These are phyloP conservation scores for Hoplostethus mediterraneus DNA, from an alignment of 2,797 vertebrate genomes.

Conservation along the genomic window DNA sequence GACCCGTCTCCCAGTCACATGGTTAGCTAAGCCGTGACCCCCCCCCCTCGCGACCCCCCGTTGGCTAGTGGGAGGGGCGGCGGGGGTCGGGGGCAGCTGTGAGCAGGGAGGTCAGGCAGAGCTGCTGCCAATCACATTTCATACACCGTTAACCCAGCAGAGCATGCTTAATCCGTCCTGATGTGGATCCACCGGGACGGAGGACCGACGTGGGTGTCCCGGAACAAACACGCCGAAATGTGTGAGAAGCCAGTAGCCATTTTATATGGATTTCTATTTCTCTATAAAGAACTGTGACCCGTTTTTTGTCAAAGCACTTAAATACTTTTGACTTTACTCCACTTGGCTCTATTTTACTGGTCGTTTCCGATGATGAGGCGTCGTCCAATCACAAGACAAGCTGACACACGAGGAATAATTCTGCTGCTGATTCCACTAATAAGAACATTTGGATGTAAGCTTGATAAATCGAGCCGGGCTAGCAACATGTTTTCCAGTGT, in stretches of 20 bases:
- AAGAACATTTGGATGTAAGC: too few relatives aligned
- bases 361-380: background rate
- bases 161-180: slow-evolving; percentile 60
- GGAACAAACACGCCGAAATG: slow-evolving; percentile 4
- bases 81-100: slow-evolving; percentile 49
- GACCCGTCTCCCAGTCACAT: slow-evolving; percentile 75
- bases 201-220: slow-evolving; percentile 5
- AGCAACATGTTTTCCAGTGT: too few relatives aligned
- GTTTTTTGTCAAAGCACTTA: slow-evolving; percentile 1
- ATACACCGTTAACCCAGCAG: slow-evolving; percentile 65
- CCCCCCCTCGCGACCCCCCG: slow-evolving; percentile 64
- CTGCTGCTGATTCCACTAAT: background rate
- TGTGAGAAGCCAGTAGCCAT: slow-evolving; percentile 3
- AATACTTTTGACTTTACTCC: background rate
- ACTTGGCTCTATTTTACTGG: background rate
- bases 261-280: background rate
- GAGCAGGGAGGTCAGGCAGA: slow-evolving; percentile 66
- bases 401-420: background rate
- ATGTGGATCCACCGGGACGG: slow-evolving; percentile 35
- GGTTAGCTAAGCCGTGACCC: slow-evolving; percentile 70
- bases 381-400: background rate
- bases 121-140: slow-evolving; percentile 70
- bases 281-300: background rate
- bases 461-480: too few relatives aligned
- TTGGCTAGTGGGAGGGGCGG: slow-evolving; percentile 43